A percentile compares a stretch with the other conserved stretches of the same genome.
Conservation (phyloP, 2,888 invertebrate genomes). For the Conistra vaccinii region DNA sequence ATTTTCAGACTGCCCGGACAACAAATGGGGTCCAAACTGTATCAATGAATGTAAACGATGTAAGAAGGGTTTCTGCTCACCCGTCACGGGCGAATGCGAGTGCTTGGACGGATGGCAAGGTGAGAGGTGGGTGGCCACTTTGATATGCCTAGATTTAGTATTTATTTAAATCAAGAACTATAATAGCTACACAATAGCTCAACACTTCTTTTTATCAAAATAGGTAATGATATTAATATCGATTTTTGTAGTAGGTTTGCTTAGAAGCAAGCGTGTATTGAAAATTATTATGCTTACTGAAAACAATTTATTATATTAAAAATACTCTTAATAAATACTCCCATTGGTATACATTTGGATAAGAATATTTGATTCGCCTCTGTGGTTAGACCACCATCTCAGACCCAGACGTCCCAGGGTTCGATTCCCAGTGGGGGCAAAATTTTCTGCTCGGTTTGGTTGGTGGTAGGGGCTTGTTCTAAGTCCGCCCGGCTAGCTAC, state of each 20-base stretch:
- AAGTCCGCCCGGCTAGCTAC: too few species aligned
- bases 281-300: neutral
- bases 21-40: conserved; percentile 95
- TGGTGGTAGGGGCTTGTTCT: too few species aligned
- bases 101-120: conserved; percentile 93
- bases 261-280: neutral
- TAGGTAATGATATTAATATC: neutral
- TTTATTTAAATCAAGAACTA: neutral
- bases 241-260: neutral
- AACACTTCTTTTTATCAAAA: neutral
- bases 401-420: too few species aligned
- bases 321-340: neutral
- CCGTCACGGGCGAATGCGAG: conserved; percentile 91
- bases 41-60: conserved; percentile 92
- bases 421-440: too few species aligned
- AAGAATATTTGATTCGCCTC: too few species aligned
- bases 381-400: too few species aligned
- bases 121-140: conserved; percentile 91
- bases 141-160: conserved; percentile 45
- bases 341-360: too few species aligned
- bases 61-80: conserved; percentile 92
- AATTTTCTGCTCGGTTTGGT: too few species aligned
- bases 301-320: neutral
- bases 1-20: conserved; percentile 92
- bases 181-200: neutral